Base-by-base conservation (phyloP, 2,113 vertebrate genomes). In the Madoqua kirkii region DNA sequence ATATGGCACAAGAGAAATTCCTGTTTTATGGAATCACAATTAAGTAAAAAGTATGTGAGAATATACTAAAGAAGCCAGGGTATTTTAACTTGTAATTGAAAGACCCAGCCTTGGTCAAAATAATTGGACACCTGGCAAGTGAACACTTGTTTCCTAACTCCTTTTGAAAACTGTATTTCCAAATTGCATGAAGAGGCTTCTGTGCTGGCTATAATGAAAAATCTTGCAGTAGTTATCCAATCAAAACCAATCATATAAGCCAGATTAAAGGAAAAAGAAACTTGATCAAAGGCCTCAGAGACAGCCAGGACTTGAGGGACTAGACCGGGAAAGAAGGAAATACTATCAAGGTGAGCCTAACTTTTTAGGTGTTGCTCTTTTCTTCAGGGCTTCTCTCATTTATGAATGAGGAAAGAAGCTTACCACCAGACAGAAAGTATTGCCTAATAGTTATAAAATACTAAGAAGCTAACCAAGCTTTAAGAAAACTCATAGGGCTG, bases 61-160 rank as follows among this genome's bases (percentile, higher is more conserved):
- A 78, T 93, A 96, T 94, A 59, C 43, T 96, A 95, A 96, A 93
- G 9, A 96, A 60, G 21, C 50, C 52, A 79, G 60, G 2, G 6
- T 71, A 84, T 81, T 93, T 97, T 95, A 91, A 36, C 33, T 87
- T 94, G 25, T 62, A 95, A 96, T 79, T 79, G 89, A 97, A 95
- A 74, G 55, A 78, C 78, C 84, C 78, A 93, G 76, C 29, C 83
- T 97, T 93, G 78, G 89, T 92, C 78, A 95, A 93, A 96, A 93
- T 97, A 97, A 96, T 95, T 97, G 89, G 59, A 93, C 91, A 94
- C 76, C 67, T 97, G 96, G 87, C 89, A 97, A 97, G 85, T 59
- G 52, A 91, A 10, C 19, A 52, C 36, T 91, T 92, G 36, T 87
- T 94, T 89, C 60, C 67, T 91, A 59, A 85, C 33, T 90, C 76